Evolutionary conservation across 1,140 invertebrate genomes (phyloP).

Genomic region (Sweltsa coloradensis): DNA sequence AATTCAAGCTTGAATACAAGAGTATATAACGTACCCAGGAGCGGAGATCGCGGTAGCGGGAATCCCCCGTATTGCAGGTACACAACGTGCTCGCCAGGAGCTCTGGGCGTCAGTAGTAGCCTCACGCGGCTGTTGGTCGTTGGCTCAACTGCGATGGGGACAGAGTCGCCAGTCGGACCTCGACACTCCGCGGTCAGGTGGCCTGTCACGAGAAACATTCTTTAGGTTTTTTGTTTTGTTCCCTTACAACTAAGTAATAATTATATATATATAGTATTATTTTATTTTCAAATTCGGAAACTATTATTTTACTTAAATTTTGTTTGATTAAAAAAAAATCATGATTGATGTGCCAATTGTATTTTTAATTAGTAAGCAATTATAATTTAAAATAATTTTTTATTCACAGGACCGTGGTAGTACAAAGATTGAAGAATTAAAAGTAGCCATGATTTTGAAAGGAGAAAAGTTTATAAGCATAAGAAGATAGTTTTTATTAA

Average conservation of each 20-base stretch:
- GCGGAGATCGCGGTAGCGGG: conserved; percentile 38
- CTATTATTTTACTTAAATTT: too few species aligned
- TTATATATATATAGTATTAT: conserved; percentile 10
- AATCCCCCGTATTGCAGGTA: conserved; percentile 31
- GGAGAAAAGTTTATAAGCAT: too few species aligned
- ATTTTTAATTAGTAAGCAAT: too few species aligned
- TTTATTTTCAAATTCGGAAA: conserved; percentile 27
- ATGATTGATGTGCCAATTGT: too few species aligned
- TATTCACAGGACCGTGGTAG: too few species aligned
- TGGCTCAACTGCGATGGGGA: conserved; percentile 25
- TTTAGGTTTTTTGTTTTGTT: background rate
- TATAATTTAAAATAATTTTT: too few species aligned
- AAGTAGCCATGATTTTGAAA: too few species aligned
- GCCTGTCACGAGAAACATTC: conserved; percentile 29
- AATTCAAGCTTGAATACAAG: background rate
- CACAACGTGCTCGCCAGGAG: conserved; percentile 29
- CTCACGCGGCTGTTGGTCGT: conserved; percentile 28
- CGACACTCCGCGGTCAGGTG: conserved; percentile 56
- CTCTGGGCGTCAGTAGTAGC: conserved; percentile 32
- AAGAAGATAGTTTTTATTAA: too few species aligned
- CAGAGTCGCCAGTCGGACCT: conserved; percentile 44
- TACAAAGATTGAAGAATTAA: too few species aligned
- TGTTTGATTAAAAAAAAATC: too few species aligned
- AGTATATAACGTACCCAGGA: conserved; percentile 18
- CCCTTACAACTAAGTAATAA: background rate